Conservation (phyloP, 2,797 vertebrate genomes). For the Florisuga fusca region DNA sequence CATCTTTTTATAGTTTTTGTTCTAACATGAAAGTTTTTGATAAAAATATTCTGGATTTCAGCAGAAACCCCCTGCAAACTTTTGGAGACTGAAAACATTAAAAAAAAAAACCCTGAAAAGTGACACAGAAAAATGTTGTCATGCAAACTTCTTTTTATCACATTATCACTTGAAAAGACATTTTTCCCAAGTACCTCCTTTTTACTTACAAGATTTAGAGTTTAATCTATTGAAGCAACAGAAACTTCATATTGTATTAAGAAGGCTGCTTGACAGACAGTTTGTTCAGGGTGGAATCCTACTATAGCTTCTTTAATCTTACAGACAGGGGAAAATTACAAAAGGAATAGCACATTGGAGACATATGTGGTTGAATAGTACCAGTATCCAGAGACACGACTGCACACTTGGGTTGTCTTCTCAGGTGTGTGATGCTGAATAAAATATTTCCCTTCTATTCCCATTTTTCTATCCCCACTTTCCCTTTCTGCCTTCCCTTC, state of each 20-base stretch:
- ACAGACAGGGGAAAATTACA: background rate
- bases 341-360: background rate
- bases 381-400: background rate
- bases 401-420: background rate
- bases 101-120: background rate
- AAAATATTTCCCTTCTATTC: background rate
- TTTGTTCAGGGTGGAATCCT: background rate
- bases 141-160: background rate
- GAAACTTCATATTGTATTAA: background rate
- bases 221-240: background rate
- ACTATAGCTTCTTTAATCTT: background rate
- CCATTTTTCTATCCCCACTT: background rate
- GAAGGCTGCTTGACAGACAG: background rate
- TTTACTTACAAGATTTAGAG: background rate
- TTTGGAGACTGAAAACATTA: background rate
- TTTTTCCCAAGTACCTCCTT: background rate
- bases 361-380: background rate
- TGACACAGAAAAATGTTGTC: background rate
- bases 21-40: background rate
- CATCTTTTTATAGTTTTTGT: background rate
- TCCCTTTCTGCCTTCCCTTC: background rate
- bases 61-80: background rate
- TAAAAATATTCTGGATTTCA: background rate
- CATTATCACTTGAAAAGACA: background rate
- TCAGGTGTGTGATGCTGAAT: background rate